Base-by-base conservation (phyloP, 2,888 invertebrate genomes). In the Chrysotoxum bicinctum region DNA sequence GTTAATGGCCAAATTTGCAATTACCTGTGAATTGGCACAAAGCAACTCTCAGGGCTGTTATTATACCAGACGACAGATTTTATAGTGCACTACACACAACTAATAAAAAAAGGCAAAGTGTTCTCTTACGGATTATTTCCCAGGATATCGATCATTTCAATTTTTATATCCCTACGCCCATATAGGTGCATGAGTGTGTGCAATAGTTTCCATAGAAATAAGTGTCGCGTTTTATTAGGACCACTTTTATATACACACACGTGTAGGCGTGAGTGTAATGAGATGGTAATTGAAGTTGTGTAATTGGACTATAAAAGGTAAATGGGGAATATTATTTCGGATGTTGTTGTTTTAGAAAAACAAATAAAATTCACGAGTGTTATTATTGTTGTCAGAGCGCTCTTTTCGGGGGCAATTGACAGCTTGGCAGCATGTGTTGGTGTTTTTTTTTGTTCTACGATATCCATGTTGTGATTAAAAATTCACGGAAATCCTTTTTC, bases 401-500 rank as follows among this genome's bases (percentile, higher is more conserved):
- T 62, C 5, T 50, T 37, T 26, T 40, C 14, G n/a, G n/a, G 0
- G 45, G 19, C 14, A 66, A 54, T 75, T 69, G 50, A 64, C 70
- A 64, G 16, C 56, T 45, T 52, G 72, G 43, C 68, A 73, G 52
- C 82, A 82, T 73, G 16, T 82, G 82, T 68, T 70, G 76, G 50
- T 70, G 10, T n/a, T 21, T 19, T 56, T 5, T 23, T 64, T 56
- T 37, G 10, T 54, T 19, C 1, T 37, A 14, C n/a, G n/a, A n/a
- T 35, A 32, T 35, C 19, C 21, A 21, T 78, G 62, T 68, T 68
- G 21, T 77, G 77, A 82, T 77, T 48, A 12, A 32, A 48, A 68
- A 54, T 72, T 60, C 40, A 74, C 74, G 83, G 83, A 83, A 79
- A 79, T 83, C 83, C 79, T 83, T 79, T 62, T 83, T 83, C 83